Evolutionary conservation across 2,113 vertebrate species (phyloP), one percentile per base, ranked within the genome.

Genomic region (Mormyrus iriodes): DNA sequence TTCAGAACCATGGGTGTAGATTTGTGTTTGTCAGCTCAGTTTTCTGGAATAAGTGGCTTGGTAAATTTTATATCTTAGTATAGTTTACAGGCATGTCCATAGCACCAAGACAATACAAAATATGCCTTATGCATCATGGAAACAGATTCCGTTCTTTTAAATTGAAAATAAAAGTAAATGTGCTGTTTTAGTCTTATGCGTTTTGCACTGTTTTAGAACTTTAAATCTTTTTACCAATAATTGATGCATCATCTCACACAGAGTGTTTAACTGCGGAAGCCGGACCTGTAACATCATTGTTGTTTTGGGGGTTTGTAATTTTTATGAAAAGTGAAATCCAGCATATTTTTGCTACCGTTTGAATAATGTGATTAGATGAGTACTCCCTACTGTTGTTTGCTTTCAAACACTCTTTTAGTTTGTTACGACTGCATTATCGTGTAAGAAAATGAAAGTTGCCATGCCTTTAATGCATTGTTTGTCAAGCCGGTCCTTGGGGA

Each of bases 141-240:
- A 51, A 39, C 49, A 42, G 3, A 86, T 42, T 42, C 44, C 52
- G 89, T 39, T 51, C 7, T 13, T 89, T 89, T 89, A 73, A 49
- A 89, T 49, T 58, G 42, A 51, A 89, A 52, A 89, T 55, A 76
- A 89, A 61, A n/a, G 19, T 39, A 69, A 90, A 87, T 51, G 84
- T 85, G 86, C 84, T 87, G 85, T 90, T 86, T 86, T 89, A 61
- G 65, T 87, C 65, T 87, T 49, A 48, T 65, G 69, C 69, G 51
- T 88, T 82, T 90, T 90, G 89, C 89, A 90, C 89, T 82, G 85
- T 90, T 90, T 89, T 61, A 89, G 76, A 86, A 73, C 44, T 42
- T 24, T n/a, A n/a, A n/a, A 84, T 86, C 51, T 89, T 86, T 76
- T 55, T 58, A 49, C 55, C 58, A 35, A 39, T 10, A 58, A 83